Evolutionary conservation across 2,888 invertebrate species (phyloP), one percentile per base, ranked within the genome.

Genomic region (Sinodicranocentrus sp.): DNA sequence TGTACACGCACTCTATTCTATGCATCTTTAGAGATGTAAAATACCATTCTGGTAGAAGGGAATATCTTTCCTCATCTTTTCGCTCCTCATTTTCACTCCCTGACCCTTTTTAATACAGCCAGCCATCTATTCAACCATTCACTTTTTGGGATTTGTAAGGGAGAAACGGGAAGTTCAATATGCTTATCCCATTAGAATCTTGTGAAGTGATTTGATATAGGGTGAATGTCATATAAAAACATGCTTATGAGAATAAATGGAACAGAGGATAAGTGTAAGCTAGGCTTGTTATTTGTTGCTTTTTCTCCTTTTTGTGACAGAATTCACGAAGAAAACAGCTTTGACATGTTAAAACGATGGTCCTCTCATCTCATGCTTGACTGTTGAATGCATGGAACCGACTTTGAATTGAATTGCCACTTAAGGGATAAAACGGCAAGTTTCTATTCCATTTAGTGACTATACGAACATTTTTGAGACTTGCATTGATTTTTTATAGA

Each of bases 311-410:
- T 63, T 33, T 63, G 63, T 63, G 63, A 63, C 63, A 63, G 63
- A 63, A 63, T 63, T 63, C 63, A 63, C 33, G 63, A 63, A 63
- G 63, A 63, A 63, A 63, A 63, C 33, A 63, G 63, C 28, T 63
- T 63, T 63, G 63, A 63, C 63, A 63, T 63, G 63, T 63, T 63
- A 63, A 63, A 63, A 63, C 63, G 63, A 63, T 63, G 63, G 63
- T 23, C 63, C 63, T 63, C 63, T 63, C 63, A 63, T 63, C 63
- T 26, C 28, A n/a, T 68, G 10, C 43, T 21, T 68, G 43, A 23
- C 43, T 43, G 68, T 68, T 68, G 68, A 33, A 67, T 44, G 43
- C 44, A 67, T 15, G 44, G 23, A 67, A 57, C 19, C 2, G 21
- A 23, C 8, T 2, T 33, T 43, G 44, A 44, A 44, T 44, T 19